Evolutionary conservation across 2,888 invertebrate species (phyloP), one percentile per base, ranked within the genome.

Genomic region (Heliconius ethilla): DNA sequence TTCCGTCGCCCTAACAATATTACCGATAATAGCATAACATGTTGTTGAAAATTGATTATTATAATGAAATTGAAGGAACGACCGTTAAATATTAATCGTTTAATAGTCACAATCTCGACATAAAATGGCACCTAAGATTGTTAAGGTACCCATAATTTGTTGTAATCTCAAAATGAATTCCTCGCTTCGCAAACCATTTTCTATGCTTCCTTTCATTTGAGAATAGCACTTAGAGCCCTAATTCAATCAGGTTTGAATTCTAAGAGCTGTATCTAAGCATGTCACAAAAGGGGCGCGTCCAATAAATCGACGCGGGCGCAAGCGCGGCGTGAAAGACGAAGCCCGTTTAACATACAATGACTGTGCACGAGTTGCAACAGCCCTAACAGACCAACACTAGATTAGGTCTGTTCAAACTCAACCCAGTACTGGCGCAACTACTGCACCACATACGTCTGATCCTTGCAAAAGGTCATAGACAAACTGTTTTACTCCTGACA

Each of bases 331-430:
- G 91, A 91, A 90, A 92, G 93, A 94, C 90, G 94, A 91, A 93
- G 93, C 91, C 87, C 92, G 91, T 89, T 94, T 94, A 91, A 92
- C 94, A 94, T 94, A 94, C 93, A 94, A 94, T 94, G 93, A 92
- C 86, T 91, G 89, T 89, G 78, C 78, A 81, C 78, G 77, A 81
- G 80, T 82, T 81, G 92, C 91, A 91, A 92, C 85, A 83, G 85
- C 85, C 83, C 86, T 87, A 85, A 86, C 87, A 87, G 89, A 84
- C 87, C 87, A 85, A 80, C 69, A 76, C 76, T 82, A 81, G 75
- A 77, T 75, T 63, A 85, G 86, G 67, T 79, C 73, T 76, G 79
- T 81, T 83, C 81, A 81, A 79, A 79, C 70, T 5, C 15, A 76
- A 76, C 75, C 78, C 79, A 85, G 83, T 82, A 84, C 89, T 89